Evolutionary conservation across 2,113 vertebrate species (phyloP).

Genomic region (Lophochroa leadbeateri): DNA sequence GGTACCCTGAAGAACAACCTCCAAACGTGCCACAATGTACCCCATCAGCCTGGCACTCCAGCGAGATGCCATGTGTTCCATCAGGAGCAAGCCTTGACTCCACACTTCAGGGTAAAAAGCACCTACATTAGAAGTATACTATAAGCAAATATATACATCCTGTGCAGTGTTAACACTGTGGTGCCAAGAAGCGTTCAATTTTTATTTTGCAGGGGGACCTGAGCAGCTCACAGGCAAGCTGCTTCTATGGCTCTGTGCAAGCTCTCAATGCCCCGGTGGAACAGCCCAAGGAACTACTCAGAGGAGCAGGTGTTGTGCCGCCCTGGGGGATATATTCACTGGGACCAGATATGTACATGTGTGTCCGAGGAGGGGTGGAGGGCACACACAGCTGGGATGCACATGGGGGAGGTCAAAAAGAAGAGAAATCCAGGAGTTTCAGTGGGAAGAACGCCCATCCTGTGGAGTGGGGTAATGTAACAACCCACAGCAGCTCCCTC

Average conservation of each 20-base stretch:
- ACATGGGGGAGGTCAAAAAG: not conserved
- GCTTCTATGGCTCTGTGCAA: not conserved
- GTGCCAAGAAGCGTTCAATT: rapidly evolving
- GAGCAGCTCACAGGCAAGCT: not conserved
- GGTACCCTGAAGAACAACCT: not conserved
- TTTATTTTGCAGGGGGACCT: not conserved
- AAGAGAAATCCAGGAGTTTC: not conserved
- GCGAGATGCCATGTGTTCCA: rapidly evolving
- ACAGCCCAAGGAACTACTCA: rapidly evolving
- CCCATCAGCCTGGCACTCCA: not conserved
- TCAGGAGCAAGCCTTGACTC: rapidly evolving
- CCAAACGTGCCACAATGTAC: not conserved
- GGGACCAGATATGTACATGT: rapidly evolving
- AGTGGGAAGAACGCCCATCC: rapidly evolving
- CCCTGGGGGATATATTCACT: rapidly evolving
- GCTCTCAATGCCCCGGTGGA: rapidly evolving
- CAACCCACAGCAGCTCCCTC: not conserved
- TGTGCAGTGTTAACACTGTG: not conserved
- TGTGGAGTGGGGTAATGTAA: rapidly evolving
- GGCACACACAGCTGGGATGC: not conserved
- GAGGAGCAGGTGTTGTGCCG: not conserved
- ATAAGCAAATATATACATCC: not conserved
- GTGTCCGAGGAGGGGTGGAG: not conserved
- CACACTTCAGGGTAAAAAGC: not conserved
- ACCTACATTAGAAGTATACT: not conserved